Evolutionary conservation across 2,113 vertebrate genomes (phyloP), one percentile per base, ranked within the genome.

Genomic region (Chloroceryle aenea): DNA sequence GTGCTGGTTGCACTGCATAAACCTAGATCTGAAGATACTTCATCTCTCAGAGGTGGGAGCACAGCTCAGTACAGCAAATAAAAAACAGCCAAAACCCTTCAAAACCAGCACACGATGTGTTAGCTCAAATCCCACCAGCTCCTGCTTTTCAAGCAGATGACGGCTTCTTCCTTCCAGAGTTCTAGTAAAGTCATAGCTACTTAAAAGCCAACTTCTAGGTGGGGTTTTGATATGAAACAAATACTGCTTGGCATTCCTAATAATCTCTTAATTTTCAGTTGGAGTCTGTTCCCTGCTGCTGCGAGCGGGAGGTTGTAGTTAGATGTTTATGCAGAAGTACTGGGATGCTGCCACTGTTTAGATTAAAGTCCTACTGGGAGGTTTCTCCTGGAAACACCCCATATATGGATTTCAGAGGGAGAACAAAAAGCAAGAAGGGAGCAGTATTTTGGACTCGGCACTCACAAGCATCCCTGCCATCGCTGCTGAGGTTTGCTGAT

Each of bases 311-410:
- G 45, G 47, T 7, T 6, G 84, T 25, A 75, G 62, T 18, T 68
- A 55, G 20, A n/a, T 12, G 6, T 63, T 87, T 58, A 21, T 22
- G 73, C 68, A 67, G 61, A 45, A 92, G 48, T 40, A n/a, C 56
- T 93, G 76, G 94, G 94, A 94, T 88, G 76, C 66, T 93, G 93
- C 94, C 90, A 80, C 91, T 90, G 93, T 90, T 96, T 88, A 73
- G 76, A 71, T 71, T 32, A 53, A n/a, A 95, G 73, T 52, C 61
- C 50, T 50, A 10, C 76, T 42, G 84, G 84, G 96, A 91, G 38
- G 77, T 67, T 94, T 93, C 91, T 93, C 87, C 68, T 78, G 93
- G 95, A 94, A 95, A 89, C 79, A 19, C 42, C 87, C 93, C 91
- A 67, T 85, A 89, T 72, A 93, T 63, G 94, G 96, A 86, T 87